These are phyloP conservation scores for Andrena marginata DNA, from an alignment of 2,888 invertebrate species.

Conservation along the genomic window DNA sequence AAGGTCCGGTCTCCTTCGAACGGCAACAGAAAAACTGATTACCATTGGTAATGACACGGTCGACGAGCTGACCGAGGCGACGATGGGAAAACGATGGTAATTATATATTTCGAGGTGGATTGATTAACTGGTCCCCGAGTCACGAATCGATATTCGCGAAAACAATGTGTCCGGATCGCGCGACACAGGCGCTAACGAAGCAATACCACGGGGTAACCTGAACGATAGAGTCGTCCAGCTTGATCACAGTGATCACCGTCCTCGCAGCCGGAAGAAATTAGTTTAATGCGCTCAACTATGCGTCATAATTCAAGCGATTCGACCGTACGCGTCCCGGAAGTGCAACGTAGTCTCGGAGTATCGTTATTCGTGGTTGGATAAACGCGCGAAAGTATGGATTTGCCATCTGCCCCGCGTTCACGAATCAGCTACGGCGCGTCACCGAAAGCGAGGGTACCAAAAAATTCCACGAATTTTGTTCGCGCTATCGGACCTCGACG, in stretches of 20 bases:
- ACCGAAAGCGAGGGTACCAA: neutral
- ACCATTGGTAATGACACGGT: neutral
- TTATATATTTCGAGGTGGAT: neutral
- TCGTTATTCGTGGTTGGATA: neutral
- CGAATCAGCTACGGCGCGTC: neutral
- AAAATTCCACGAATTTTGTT: neutral
- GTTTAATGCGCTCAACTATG: neutral
- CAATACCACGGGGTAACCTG: neutral
- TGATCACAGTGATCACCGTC: neutral
- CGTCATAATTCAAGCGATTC: constrained; percentile 16
- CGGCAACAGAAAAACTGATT: neutral
- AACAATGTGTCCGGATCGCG: neutral
- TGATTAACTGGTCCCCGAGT: neutral
- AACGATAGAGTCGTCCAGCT: neutral
- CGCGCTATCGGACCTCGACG: neutral
- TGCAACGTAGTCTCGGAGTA: neutral
- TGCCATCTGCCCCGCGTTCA: neutral
- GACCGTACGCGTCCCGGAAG: neutral
- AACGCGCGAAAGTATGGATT: constrained; percentile 6
- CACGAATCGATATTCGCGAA: neutral
- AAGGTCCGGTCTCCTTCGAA: neutral
- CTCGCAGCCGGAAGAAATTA: constrained; percentile 18
- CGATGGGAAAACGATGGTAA: neutral
- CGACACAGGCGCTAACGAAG: neutral
- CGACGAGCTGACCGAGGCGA: neutral